These are phyloP conservation scores for Saccostrea cuccullata DNA, from an alignment of 1,140 invertebrate genomes.

Conservation along the genomic window DNA sequence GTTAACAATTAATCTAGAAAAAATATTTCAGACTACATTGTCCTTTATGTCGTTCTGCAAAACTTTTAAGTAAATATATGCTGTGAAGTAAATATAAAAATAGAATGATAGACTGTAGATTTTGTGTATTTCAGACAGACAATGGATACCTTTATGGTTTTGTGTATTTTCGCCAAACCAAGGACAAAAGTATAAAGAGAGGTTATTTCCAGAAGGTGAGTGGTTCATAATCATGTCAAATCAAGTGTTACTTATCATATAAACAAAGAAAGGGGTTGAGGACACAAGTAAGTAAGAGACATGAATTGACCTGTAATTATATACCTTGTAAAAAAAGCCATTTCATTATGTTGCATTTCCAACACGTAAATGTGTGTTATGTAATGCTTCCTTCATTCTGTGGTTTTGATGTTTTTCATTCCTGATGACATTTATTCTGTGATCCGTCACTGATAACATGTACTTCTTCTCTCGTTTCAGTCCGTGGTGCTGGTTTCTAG, in stretches of 20 bases:
- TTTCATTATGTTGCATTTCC: no score
- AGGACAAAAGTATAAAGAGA: slow-evolving; percentile 93
- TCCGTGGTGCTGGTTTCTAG: slow-evolving; percentile 93
- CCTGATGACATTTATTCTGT: not conserved
- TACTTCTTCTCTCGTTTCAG: slow-evolving; percentile 81
- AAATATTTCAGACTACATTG: no score
- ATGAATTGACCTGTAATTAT: no score
- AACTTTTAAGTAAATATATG: no score
- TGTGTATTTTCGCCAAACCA: slow-evolving; percentile 99
- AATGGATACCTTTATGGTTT: slow-evolving; percentile 89
- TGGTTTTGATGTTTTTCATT: not conserved
- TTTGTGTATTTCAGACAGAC: slow-evolving; percentile 72
- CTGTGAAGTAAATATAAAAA: no score
- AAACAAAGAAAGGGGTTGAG: not conserved
- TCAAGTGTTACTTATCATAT: not conserved
- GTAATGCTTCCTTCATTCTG: not conserved
- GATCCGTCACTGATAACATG: no score
- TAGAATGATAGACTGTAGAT: not conserved
- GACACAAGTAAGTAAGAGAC: no score
- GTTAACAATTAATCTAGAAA: no score
- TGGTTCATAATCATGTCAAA: not conserved
- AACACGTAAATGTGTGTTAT: not conserved
- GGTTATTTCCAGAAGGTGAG: slow-evolving; percentile 98
- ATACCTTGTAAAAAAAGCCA: no score
- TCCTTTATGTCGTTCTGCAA: no score